A percentile compares a stretch with the other conserved stretches of the same genome.
These are phyloP conservation scores for Lacerta bilineata DNA, from an alignment of 2,797 vertebrate genomes.

Conservation along the genomic window DNA sequence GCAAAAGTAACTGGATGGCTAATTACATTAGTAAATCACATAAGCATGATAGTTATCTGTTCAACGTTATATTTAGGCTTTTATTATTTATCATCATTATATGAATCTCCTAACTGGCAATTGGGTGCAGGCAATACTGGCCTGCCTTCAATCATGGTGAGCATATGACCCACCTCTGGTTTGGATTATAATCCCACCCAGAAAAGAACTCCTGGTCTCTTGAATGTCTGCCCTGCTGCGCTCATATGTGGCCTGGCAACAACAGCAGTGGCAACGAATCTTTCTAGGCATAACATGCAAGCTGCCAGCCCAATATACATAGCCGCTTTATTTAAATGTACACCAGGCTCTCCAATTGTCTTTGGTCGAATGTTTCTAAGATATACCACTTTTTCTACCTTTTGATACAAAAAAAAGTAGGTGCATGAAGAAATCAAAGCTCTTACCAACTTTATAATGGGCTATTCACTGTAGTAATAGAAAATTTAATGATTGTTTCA, in stretches of 20 bases:
- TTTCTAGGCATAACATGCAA: background rate
- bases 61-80: background rate
- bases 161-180: background rate
- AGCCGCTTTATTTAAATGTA: background rate
- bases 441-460: background rate
- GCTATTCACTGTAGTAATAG: constrained; percentile 16
- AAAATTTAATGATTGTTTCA: constrained; percentile 27
- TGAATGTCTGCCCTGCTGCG: background rate
- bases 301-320: constrained; percentile 9
- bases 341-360: background rate
- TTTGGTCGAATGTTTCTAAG: background rate
- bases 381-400: background rate
- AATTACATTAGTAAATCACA: background rate
- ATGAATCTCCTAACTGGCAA: too few relatives aligned
- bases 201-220: background rate
- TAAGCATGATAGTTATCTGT: background rate
- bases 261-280: background rate
- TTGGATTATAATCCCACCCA: background rate
- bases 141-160: background rate
- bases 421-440: constrained; percentile 1
- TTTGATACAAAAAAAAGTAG: constrained; percentile 25
- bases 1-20: too few relatives aligned
- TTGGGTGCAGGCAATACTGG: too few relatives aligned
- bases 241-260: too few relatives aligned
- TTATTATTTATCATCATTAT: too few relatives aligned